Base-by-base conservation (phyloP, 2,888 invertebrate species). In the Nemotelus nigrinus region DNA sequence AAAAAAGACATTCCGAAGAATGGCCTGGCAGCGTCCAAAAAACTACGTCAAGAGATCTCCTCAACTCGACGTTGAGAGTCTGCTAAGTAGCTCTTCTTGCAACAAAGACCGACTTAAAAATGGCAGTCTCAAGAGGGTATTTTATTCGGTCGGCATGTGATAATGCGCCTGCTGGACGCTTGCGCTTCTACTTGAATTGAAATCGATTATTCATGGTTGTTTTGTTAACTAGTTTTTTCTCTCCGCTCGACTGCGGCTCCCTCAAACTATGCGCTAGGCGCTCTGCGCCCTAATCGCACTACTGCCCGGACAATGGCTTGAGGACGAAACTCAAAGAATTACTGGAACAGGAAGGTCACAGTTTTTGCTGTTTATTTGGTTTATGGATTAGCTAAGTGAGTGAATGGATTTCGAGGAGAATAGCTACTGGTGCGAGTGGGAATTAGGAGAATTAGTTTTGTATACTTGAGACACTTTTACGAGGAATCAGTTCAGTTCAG, bases 131-230 rank as follows among this genome's bases (percentile, higher is more conserved):
- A 60, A 74, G 74, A 60, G 74, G 45, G 74, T 74, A 60, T 60
- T 70, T 55, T 55, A 47, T 70, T 48, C 4, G 25, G 45, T 39
- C 53, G 68, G 68, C 68, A 68, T 70, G 53, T 50, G 70, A 70
- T 70, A 55, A 70, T 70, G 70, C 53, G 53, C 70, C 70, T 53
- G 70, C 70, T 53, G 70, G 10, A 8, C 70, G 53, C 70, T 67
- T 48, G 43, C 55, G 43, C 53, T 10, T 39, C 43, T 70, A 41
- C 39, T 57, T 74, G 63, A 7, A 60, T 60, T 58, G 60, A 74
- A 74, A 74, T 74, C 74, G 74, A 74, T 74, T 74, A 74, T 74
- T 74, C 74, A 74, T 74, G 74, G 60, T 74, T 74, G 60, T 48
- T 74, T 74, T 74, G 74, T 74, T 74, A 47, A 55, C 53, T 50